These are phyloP conservation scores for Diloba caeruleocephala DNA, from an alignment of 2,888 invertebrate genomes.

Conservation along the genomic window DNA sequence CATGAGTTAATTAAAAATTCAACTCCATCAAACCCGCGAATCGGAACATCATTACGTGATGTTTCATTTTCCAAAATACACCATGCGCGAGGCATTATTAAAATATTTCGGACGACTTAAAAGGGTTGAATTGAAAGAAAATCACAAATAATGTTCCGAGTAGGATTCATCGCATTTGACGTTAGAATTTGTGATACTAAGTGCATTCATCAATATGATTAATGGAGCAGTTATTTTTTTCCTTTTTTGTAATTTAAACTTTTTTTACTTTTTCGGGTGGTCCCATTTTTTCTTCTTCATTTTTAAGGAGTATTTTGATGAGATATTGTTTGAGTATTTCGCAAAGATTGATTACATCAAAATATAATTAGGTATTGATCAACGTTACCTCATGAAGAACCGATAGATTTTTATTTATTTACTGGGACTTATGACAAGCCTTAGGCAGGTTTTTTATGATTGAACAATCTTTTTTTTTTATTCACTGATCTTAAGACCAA, in stretches of 20 bases:
- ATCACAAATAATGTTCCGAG: conserved; percentile 61
- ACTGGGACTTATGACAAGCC: conserved; percentile 47
- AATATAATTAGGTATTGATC: conserved; percentile 60
- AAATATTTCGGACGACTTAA: conserved; percentile 67
- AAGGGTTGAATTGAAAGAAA: conserved; percentile 66
- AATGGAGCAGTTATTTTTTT: conserved; percentile 73
- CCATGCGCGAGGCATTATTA: conserved; percentile 53
- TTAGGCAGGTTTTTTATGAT: conserved; percentile 53
- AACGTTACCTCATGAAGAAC: conserved; percentile 59
- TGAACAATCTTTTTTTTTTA: conserved; percentile 62
- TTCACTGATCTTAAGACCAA: conserved; percentile 61
- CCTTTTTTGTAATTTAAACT: conserved; percentile 69
- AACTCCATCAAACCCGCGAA: conserved; percentile 34
- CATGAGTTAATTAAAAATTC: conserved; percentile 36
- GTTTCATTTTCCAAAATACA: conserved; percentile 34
- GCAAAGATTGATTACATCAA: conserved; percentile 74
- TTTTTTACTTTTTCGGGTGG: conserved; percentile 65
- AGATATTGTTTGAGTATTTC: conserved; percentile 71
- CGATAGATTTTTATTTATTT: conserved; percentile 40
- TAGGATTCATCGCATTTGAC: conserved; percentile 57
- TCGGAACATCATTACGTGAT: conserved; percentile 42
- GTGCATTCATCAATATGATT: conserved; percentile 84
- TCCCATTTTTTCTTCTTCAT: conserved; percentile 64
- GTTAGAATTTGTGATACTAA: conserved; percentile 71
- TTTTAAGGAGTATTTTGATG: conserved; percentile 66